Percentiles rank a stretch among this genome's conserved stretches.
Evolutionary conservation across 2,113 vertebrate species (phyloP).

Genomic region (Stigmatopora nigra): DNA sequence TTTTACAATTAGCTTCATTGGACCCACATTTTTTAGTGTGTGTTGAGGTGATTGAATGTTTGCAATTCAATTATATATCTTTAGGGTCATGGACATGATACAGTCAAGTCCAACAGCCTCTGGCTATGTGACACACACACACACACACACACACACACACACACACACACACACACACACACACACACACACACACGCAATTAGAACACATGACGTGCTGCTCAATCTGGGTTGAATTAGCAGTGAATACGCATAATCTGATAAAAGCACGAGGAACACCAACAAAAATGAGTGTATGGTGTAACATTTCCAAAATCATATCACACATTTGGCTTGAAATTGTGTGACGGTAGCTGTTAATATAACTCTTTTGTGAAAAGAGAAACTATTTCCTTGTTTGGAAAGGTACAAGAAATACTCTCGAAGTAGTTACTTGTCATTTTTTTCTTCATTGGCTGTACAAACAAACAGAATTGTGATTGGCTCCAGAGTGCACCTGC

Average conservation of each 20-base stretch:
- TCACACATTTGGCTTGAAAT: background rate
- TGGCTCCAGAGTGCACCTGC: conserved; percentile 50
- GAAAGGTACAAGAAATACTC: background rate
- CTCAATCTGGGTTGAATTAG: conserved; percentile 53
- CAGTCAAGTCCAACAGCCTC: conserved; percentile 39
- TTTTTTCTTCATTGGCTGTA: conserved; percentile 3
- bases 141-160: background rate
- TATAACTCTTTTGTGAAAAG: too few species aligned
- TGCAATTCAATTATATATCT: conserved; percentile 46
- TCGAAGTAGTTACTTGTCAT: conserved; percentile 38
- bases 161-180: conserved; percentile 3
- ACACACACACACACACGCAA: conserved; percentile 4
- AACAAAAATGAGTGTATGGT: background rate
- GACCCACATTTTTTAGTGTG: conserved; percentile 38
- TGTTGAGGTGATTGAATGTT: conserved; percentile 47
- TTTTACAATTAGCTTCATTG: conserved; percentile 31
- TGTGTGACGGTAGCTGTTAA: background rate
- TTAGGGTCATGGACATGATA: conserved; percentile 44
- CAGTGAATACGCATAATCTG: conserved; percentile 24
- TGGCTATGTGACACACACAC: conserved; percentile 9
- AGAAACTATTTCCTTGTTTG: conserved; percentile 7
- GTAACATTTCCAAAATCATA: background rate
- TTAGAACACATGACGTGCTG: conserved; percentile 29
- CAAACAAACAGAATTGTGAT: conserved; percentile 45
- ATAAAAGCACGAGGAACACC: conserved; percentile 22